Base-by-base conservation (phyloP, 2,888 invertebrate species). In the Epirrhoe tristata region DNA sequence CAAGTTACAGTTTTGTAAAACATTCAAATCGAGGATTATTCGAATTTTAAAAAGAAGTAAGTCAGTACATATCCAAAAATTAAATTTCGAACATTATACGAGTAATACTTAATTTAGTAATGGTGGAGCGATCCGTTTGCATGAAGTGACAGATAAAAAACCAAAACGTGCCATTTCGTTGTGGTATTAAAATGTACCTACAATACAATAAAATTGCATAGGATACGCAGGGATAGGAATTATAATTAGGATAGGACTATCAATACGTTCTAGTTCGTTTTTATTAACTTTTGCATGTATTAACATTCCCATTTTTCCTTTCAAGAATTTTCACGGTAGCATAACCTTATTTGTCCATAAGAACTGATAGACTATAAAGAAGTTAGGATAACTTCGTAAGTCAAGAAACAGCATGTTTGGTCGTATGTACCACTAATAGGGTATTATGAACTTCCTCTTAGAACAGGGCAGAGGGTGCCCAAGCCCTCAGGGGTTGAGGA, bases 361-460 rank as follows among this genome's bases (percentile, higher is more conserved):
- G 39, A 12, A 43, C 39, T 12, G 24, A 12, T 60, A 55, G 54
- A 64, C 68, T 64, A 67, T 62, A 59, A 52, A 63, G 52, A 60
- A 61, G 61, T 63, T 56, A 62, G 52, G 63, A 31, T 64, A 71
- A 66, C 72, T 69, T 76, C 74, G 74, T 74, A 79, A 82, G 82
- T 83, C 83, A 82, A 79, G 77, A 74, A 80, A 79, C 81, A 85
- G 76, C 80, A 84, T 86, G 84, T 84, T 85, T 82, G 82, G 81
- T 80, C 79, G 83, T 86, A 83, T 86, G 84, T 81, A 80, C 82
- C 84, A 83, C 89, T 91, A 91, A 92, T 91, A 89, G 89, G 91
- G 90, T 91, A 91, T 92, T 91, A 92, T 91, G 91, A 92, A 93
- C 86, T 92, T 90, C 83, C 82, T 76, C 82, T 82, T 81, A 88